Evolutionary conservation across 1,140 invertebrate genomes (phyloP).

Genomic region (Calephelis nemesis): DNA sequence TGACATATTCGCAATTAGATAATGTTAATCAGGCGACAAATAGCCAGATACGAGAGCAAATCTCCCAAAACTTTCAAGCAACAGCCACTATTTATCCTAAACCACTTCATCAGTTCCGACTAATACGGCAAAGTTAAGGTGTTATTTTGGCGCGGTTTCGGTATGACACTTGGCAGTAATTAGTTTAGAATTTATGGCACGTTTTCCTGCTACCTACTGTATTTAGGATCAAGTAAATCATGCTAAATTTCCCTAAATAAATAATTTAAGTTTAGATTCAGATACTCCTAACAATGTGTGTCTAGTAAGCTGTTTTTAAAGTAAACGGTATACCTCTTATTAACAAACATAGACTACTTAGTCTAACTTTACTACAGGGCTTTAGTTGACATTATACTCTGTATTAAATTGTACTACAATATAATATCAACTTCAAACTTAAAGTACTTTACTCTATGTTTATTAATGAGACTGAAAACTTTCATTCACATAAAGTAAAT

Average conservation of each 20-base stretch:
- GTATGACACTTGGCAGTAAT: slow-evolving; percentile 58
- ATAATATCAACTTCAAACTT: too few relatives aligned
- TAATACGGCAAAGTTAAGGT: slow-evolving; percentile 50
- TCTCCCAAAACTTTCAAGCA: background rate
- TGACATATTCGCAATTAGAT: too few relatives aligned
- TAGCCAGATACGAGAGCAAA: background rate
- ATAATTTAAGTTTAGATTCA: background rate
- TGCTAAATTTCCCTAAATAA: slow-evolving; percentile 14
- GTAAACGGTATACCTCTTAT: too few relatives aligned
- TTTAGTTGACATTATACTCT: too few relatives aligned
- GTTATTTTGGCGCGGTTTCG: slow-evolving; percentile 40
- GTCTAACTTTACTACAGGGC: too few relatives aligned
- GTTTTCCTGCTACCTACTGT: slow-evolving; percentile 29
- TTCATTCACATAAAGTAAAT: too few relatives aligned
- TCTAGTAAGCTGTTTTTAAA: too few relatives aligned
- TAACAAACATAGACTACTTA: too few relatives aligned
- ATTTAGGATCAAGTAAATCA: slow-evolving; percentile 20
- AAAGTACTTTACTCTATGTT: too few relatives aligned
- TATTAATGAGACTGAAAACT: too few relatives aligned
- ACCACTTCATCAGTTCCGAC: slow-evolving; percentile 30
- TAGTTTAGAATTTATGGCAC: slow-evolving; percentile 55
- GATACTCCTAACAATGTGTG: too few relatives aligned
- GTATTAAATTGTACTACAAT: too few relatives aligned
- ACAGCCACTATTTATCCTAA: slow-evolving; percentile 5
- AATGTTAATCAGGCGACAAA: background rate